phyloP scores from a whole-genome alignment of 2,797 vertebrate species.

The Artibeus jamaicensis region DNA sequence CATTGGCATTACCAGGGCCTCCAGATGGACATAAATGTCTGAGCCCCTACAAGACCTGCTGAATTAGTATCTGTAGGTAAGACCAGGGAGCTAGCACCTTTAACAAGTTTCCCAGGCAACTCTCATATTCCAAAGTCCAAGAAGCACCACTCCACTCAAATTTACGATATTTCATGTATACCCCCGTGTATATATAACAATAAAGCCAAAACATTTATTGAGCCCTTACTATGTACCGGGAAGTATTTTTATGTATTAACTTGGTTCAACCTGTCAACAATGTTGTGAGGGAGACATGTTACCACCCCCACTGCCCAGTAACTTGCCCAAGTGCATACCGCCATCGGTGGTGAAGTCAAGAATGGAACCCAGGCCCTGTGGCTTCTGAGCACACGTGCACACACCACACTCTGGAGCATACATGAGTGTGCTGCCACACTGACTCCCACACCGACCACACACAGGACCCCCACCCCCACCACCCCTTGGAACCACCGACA shows the following conservation, averaged over 20 bases:
- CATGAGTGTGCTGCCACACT: neutral
- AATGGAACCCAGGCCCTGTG: neutral
- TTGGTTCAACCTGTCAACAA: neutral
- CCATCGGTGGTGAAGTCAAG: neutral
- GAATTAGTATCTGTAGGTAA: conserved; percentile 17
- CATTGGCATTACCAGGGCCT: neutral
- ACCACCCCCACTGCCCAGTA: neutral
- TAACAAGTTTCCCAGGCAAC: neutral
- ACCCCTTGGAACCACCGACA: neutral
- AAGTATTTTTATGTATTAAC: neutral
- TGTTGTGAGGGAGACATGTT: neutral
- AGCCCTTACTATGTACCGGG: conserved; percentile 16
- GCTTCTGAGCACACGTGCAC: neutral
- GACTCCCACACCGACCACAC: neutral
- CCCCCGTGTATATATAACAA: neutral
- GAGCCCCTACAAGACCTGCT: conserved; percentile 18
- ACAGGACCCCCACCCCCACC: neutral
- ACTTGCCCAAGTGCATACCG: neutral
- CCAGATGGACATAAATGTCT: neutral
- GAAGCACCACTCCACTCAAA: conserved; percentile 9
- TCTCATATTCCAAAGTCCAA: neutral
- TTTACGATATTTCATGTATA: neutral
- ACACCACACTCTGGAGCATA: neutral
- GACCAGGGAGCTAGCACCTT: neutral
- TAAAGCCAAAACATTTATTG: conserved; percentile 35